Percentiles rank a stretch among this genome's conserved stretches.
Conservation (phyloP, 2,797 vertebrate species). For the Ateles fusciceps region DNA sequence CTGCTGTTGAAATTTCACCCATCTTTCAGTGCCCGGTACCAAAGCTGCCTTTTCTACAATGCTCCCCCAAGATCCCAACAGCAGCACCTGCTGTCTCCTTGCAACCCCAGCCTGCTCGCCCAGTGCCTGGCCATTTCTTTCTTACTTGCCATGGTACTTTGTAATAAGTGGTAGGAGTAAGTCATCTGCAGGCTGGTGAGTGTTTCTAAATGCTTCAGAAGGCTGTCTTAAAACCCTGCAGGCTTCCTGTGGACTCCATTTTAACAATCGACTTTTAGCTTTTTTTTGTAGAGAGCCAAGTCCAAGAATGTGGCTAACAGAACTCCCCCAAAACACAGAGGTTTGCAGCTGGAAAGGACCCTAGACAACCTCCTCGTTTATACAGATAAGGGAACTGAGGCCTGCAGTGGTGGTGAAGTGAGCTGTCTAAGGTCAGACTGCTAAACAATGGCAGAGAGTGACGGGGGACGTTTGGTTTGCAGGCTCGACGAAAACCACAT, state of each 20-base stretch:
- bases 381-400: not conserved
- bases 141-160: not conserved
- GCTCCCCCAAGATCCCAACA: no score
- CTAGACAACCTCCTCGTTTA: not conserved
- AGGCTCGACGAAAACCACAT: not conserved
- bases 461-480: not conserved
- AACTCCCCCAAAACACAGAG: not conserved
- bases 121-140: not conserved
- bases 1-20: not conserved
- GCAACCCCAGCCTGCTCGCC: not conserved
- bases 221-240: not conserved
- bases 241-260: not conserved
- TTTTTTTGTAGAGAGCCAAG: not conserved
- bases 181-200: not conserved
- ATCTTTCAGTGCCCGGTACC: not conserved
- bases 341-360: not conserved
- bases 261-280: not conserved
- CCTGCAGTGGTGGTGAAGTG: not conserved
- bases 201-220: not conserved
- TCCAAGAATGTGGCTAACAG: not conserved
- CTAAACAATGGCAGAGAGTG: not conserved
- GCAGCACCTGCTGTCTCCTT: fast-evolving
- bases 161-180: not conserved
- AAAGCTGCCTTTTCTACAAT: not conserved
- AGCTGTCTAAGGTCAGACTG: not conserved